Evolutionary conservation across 2,113 vertebrate species (phyloP).

Genomic region (Tyto alba): DNA sequence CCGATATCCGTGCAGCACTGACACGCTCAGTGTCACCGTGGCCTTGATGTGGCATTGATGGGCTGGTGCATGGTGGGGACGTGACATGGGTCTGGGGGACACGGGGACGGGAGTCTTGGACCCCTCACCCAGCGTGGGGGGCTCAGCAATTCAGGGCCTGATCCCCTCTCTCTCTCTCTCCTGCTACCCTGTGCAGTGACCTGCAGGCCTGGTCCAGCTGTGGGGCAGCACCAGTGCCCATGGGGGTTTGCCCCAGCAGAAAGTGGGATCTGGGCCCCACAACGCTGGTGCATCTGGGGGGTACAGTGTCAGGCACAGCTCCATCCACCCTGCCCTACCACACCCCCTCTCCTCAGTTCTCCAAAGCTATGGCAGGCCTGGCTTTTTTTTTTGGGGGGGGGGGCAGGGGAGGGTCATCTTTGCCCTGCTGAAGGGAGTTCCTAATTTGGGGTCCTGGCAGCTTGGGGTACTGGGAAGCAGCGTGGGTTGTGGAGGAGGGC

Average conservation of each 20-base stretch:
- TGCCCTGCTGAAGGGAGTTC: accelerated
- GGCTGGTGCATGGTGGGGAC: not conserved
- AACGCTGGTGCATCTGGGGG: accelerated
- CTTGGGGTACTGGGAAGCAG: not conserved
- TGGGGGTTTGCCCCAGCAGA: not conserved
- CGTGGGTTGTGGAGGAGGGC: accelerated
- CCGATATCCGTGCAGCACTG: accelerated
- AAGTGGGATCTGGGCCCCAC: accelerated
- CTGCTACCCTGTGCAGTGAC: not conserved
- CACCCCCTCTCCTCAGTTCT: not conserved
- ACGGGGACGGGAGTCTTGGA: accelerated
- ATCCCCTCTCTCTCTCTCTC: not conserved
- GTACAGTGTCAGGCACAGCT: accelerated
- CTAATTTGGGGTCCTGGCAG: not conserved
- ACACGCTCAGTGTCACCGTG: not conserved
- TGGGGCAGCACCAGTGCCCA: not conserved
- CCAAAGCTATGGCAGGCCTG: not conserved
- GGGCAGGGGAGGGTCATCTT: not conserved
- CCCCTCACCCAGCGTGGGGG: too few relatives aligned
- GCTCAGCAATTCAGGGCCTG: not conserved
- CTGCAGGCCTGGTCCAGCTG: not conserved
- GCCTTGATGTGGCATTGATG: not conserved
- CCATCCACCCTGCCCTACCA: not conserved
- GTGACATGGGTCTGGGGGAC: not conserved
- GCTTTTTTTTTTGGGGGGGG: too few relatives aligned